Base-by-base conservation (phyloP, 1,140 invertebrate genomes). In the Rhyacophila brunnea region DNA sequence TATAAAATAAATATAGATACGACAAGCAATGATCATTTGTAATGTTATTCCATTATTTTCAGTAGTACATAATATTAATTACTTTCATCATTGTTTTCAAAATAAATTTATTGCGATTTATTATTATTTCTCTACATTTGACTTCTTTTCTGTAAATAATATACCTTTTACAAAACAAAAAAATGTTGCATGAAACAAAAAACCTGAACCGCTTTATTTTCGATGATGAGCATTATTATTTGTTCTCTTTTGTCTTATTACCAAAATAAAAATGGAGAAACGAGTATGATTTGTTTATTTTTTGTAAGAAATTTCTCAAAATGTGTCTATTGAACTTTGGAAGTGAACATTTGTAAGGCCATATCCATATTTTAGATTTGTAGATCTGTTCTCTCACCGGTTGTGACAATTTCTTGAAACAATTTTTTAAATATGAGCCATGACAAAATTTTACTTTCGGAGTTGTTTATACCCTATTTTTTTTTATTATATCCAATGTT, bases 291-390 rank as follows among this genome's bases (percentile, higher is more conserved):
- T 55, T 55, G 53, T 55, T 55, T 55, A 20, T 60, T 64, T 63
- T 56, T 64, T 38, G 36, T 48, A 43, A 50, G 40, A 34, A 50
- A 64, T 19, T 46, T 52, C 49, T 42, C 43, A 9, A 56, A 48
- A 45, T 43, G 62, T 64, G 62, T 64, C 23, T 60, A 36, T 50
- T 9, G 44, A 55, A 52, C 62, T 57, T 60, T 60, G 62, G 53
- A 64, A 54, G 53, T 53, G 59, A 50, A 64, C 51, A 60, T 64
- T 57, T 59, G 45, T 35, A 35, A n/a, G 28, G 15, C 46, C 46
- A 23, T n/a, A 45, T 20, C 6, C 6, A n/a, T 45, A 6, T 11
- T 5, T 19, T 11, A 20, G 11, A 13, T 40, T 5, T 17, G 38
- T 6, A 6, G 11, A 6, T 17, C 11, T 13, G 38, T 13, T n/a